These are phyloP conservation scores for Acanthurus lineatus DNA, from an alignment of 2,797 vertebrate genomes.

Conservation along the genomic window DNA sequence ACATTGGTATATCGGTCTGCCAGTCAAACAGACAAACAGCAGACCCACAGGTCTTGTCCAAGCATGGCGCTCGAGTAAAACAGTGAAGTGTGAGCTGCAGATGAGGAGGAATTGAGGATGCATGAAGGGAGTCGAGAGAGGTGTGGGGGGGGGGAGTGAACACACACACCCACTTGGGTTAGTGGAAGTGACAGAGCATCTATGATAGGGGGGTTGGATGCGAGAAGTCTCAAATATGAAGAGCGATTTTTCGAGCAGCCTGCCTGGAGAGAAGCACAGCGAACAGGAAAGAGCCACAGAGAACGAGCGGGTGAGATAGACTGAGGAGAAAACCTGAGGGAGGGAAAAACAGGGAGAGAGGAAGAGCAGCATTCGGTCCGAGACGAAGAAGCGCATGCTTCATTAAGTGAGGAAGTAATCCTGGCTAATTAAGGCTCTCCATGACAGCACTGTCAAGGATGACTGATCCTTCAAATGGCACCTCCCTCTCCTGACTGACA, in stretches of 20 bases:
- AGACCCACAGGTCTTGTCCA: slow-evolving; percentile 24
- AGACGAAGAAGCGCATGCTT: slow-evolving; percentile 84
- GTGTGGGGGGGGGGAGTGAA: slow-evolving; percentile 49
- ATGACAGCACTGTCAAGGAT: slow-evolving; percentile 88
- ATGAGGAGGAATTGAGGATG: slow-evolving; percentile 47
- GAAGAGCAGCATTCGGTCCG: slow-evolving; percentile 80
- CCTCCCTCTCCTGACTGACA: slow-evolving; percentile 84
- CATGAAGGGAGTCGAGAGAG: slow-evolving; percentile 14
- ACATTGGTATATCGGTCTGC: slow-evolving; percentile 16
- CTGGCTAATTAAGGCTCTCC: slow-evolving; percentile 88
- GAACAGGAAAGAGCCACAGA: slow-evolving; percentile 49
- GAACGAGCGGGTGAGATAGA: slow-evolving; percentile 68
- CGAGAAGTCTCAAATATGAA: slow-evolving; percentile 70
- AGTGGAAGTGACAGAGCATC: slow-evolving; percentile 77
- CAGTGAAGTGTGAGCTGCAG: slow-evolving; percentile 26
- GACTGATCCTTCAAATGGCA: slow-evolving; percentile 87
- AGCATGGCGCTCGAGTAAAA: slow-evolving; percentile 24
- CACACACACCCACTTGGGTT: slow-evolving; percentile 70
- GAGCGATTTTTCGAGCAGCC: slow-evolving; percentile 62
- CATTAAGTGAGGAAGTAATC: slow-evolving; percentile 89
- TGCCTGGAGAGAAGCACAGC: slow-evolving; percentile 67
- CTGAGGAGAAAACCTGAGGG: slow-evolving; percentile 78
- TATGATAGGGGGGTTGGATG: slow-evolving; percentile 71
- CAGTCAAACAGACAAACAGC: slow-evolving; percentile 28
- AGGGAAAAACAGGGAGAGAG: slow-evolving; percentile 71